Conservation (phyloP, 2,888 invertebrate species). For the Antheraea assamensis region DNA sequence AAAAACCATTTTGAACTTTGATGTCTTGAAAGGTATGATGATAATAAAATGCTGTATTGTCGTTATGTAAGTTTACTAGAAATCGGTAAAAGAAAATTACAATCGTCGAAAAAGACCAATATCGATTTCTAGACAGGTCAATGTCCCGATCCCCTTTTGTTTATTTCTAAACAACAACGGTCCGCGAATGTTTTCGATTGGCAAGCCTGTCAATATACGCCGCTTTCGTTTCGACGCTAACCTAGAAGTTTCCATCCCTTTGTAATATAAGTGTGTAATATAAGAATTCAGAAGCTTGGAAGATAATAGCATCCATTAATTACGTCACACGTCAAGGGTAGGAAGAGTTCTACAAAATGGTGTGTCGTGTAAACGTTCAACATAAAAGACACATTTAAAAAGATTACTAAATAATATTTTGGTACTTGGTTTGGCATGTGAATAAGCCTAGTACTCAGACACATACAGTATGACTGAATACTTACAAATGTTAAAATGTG, state of each 20-base stretch:
- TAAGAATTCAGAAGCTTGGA: too few species aligned
- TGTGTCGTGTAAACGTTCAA: too few species aligned
- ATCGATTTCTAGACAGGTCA: conserved; percentile 6
- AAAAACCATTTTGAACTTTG: not conserved
- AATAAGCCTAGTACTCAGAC: too few species aligned
- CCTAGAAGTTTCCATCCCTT: not conserved
- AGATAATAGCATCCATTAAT: too few species aligned
- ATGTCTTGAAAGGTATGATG: not conserved
- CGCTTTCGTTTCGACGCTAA: not conserved
- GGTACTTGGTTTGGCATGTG: too few species aligned
- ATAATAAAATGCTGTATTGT: not conserved
- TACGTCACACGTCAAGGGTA: too few species aligned
- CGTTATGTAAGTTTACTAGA: not conserved
- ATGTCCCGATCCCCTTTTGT: not conserved
- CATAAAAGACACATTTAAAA: too few species aligned
- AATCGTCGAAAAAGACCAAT: not conserved
- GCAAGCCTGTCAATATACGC: not conserved
- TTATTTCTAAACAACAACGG: not conserved
- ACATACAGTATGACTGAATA: too few species aligned
- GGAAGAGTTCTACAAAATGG: too few species aligned
- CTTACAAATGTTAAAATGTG: too few species aligned
- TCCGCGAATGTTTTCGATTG: not conserved
- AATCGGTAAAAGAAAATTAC: not conserved
- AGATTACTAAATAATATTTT: too few species aligned
- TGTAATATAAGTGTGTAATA: not conserved